A percentile compares a stretch with the other conserved stretches of the same genome.
These are phyloP conservation scores for Gerris lacustris DNA, from an alignment of 2,888 invertebrate genomes.

Conservation along the genomic window DNA sequence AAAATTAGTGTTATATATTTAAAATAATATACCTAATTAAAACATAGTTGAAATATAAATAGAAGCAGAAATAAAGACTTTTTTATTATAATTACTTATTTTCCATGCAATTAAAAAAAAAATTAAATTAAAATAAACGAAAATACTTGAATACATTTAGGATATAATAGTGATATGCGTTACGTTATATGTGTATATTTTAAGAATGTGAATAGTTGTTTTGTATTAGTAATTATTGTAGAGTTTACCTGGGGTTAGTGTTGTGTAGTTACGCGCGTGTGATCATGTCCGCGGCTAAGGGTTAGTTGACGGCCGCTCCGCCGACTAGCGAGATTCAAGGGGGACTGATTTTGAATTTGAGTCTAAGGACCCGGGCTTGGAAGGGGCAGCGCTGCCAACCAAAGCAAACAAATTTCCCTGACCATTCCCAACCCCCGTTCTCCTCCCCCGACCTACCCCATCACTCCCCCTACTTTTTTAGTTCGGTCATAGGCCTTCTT, in stretches of 20 bases:
- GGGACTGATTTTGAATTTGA: constrained; percentile 5
- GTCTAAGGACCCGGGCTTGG: constrained; percentile 1
- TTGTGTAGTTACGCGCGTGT: not conserved
- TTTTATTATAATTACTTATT: no score
- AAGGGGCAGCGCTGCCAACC: not conserved
- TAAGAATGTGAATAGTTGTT: not conserved
- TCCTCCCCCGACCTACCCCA: not conserved
- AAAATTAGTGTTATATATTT: no score
- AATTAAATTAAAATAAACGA: no score
- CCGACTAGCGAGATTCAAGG: not conserved
- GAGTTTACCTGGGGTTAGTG: not conserved
- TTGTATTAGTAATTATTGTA: not conserved
- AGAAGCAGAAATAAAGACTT: no score
- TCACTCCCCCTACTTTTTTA: not conserved
- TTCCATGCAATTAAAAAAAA: no score
- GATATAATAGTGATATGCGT: not conserved
- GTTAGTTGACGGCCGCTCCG: not conserved
- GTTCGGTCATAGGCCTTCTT: no score
- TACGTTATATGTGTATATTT: not conserved
- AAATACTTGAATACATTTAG: no score
- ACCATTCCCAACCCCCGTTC: not conserved
- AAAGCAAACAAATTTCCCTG: constrained; percentile 1
- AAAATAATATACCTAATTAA: no score
- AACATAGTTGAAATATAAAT: no score
- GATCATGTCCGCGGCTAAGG: not conserved